Percentiles rank a stretch among this genome's conserved stretches.
phyloP scores from a whole-genome alignment of 2,113 vertebrate genomes.

The Cebus imitator region DNA sequence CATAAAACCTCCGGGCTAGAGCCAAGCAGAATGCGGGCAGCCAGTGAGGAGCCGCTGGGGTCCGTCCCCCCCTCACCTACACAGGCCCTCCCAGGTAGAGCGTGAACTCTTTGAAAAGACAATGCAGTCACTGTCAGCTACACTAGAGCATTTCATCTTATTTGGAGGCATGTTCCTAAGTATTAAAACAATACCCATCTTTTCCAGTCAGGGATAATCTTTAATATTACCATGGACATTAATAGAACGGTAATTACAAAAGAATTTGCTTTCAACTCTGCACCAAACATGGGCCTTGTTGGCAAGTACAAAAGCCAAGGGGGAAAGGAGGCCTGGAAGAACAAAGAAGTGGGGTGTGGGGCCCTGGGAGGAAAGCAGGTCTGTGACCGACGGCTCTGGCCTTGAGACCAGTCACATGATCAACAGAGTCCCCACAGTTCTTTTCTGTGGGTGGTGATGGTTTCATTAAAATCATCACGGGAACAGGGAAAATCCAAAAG shows the following conservation, averaged over 20 bases:
- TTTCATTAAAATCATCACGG: neutral
- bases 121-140: neutral
- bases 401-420: neutral
- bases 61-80: neutral
- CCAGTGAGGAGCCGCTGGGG: neutral
- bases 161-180: neutral
- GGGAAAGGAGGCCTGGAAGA: neutral
- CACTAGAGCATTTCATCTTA: neutral
- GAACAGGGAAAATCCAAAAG: neutral
- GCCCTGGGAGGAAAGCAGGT: neutral
- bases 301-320: slow-evolving; percentile 9
- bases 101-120: neutral
- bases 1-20: neutral
- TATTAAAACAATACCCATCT: neutral
- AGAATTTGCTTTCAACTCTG: neutral
- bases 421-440: neutral
- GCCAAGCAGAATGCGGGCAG: neutral
- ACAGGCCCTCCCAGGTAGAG: neutral
- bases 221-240: neutral
- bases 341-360: neutral
- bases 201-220: neutral
- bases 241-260: neutral
- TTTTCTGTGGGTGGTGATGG: neutral
- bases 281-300: neutral
- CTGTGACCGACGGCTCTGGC: neutral